Evolutionary conservation across 2,888 invertebrate genomes (phyloP).

Genomic region (Dorcus parallelipipedus): DNA sequence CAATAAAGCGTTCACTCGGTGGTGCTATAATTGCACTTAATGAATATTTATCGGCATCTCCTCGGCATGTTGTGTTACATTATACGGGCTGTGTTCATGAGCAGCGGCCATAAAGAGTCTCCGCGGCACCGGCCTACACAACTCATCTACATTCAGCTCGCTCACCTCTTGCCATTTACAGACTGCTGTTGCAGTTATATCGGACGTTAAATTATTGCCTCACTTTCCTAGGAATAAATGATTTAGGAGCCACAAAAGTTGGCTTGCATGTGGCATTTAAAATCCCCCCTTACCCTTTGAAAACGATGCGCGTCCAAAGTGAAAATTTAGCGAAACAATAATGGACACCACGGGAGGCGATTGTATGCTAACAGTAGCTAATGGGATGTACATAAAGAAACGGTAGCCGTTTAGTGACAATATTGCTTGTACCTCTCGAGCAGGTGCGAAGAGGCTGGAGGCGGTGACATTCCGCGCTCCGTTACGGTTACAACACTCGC

Average conservation of each 20-base stretch:
- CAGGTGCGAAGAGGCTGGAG: conserved; percentile 28
- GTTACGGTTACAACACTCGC: conserved; percentile 23
- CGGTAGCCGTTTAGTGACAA: conserved; percentile 22
- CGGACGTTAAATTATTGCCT: conserved; percentile 43
- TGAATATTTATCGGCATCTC: conserved; percentile 51
- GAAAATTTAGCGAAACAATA: conserved; percentile 16
- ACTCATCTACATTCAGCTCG: conserved; percentile 48
- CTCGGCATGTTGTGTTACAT: conserved; percentile 41
- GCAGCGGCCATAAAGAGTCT: conserved; percentile 43
- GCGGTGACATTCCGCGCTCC: conserved; percentile 21
- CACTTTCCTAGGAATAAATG: conserved; percentile 40
- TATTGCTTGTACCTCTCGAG: conserved; percentile 25
- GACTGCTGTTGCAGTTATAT: conserved; percentile 42
- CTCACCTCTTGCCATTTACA: conserved; percentile 46
- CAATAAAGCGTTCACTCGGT: conserved; percentile 49
- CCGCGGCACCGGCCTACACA: conserved; percentile 39
- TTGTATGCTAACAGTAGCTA: conserved; percentile 23
- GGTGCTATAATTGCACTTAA: conserved; percentile 52
- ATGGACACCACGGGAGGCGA: conserved; percentile 12
- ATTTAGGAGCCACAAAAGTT: conserved; percentile 25
- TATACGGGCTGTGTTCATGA: conserved; percentile 42
- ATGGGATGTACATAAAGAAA: conserved; percentile 19
- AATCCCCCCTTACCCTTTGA: too few relatives aligned
- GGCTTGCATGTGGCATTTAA: too few relatives aligned
- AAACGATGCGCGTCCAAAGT: background rate